These are phyloP conservation scores for Anniella stebbinsi DNA, from an alignment of 2,797 vertebrate species.

Conservation along the genomic window DNA sequence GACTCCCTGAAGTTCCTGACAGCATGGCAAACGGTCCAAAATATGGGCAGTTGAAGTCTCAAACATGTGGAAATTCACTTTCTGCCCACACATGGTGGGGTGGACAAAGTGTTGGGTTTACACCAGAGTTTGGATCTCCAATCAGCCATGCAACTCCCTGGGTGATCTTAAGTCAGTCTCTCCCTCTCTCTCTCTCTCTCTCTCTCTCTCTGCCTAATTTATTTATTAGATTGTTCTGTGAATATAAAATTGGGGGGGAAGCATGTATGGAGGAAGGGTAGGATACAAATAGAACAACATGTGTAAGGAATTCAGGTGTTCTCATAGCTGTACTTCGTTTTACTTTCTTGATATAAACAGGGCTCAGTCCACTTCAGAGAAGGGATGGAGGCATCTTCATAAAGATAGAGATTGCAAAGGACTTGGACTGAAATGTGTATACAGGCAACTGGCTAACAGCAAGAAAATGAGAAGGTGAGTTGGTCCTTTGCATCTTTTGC, in stretches of 20 bases:
- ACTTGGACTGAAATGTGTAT: conserved; percentile 74
- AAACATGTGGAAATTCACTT: no score
- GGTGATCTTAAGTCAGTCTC: background rate
- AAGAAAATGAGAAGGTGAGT: conserved; percentile 85
- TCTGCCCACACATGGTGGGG: no score
- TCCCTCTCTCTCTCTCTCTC: no score
- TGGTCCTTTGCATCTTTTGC: background rate
- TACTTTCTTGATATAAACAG: conserved; percentile 65
- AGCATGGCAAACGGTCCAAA: no score
- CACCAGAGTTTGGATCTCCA: background rate
- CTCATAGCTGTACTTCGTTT: conserved; percentile 50
- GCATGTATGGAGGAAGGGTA: background rate
- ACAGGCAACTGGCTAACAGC: conserved; percentile 72
- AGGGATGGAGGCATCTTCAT: conserved; percentile 45
- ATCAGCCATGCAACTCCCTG: background rate
- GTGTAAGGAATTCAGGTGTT: background rate
- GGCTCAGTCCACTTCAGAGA: conserved; percentile 74
- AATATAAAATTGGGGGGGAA: background rate
- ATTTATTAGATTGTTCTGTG: background rate
- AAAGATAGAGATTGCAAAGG: conserved; percentile 69
- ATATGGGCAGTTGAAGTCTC: no score
- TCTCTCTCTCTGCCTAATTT: background rate
- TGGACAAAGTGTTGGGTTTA: background rate
- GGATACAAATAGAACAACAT: background rate
- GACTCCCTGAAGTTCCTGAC: no score